Conservation (phyloP, 2,797 vertebrate species). For the Microcaecilia unicolor region DNA sequence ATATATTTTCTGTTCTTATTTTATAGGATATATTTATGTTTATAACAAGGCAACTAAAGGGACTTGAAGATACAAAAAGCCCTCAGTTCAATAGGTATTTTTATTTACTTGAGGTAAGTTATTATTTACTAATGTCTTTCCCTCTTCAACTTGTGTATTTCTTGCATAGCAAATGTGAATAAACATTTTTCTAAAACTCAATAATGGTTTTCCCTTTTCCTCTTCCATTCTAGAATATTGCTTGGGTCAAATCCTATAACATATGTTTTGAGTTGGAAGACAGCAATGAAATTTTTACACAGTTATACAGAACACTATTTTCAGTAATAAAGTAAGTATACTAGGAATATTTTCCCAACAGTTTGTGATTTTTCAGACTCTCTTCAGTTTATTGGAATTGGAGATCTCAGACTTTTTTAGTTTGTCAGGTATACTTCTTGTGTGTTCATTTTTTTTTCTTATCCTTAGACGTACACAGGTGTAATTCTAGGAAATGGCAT, state of each 20-base stretch:
- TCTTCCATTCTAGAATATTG: conserved; percentile 74
- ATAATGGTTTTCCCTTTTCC: background rate
- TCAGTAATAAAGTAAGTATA: conserved; percentile 95
- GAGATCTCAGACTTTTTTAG: too few species aligned
- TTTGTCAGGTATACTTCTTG: too few species aligned
- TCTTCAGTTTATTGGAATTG: too few species aligned
- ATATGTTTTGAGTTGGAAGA: conserved; percentile 98
- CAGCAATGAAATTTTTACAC: conserved; percentile 97
- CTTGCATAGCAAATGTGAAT: too few species aligned
- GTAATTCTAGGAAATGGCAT: too few species aligned
- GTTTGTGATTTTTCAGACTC: too few species aligned
- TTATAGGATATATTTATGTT: conserved; percentile 98
- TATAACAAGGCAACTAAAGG: conserved; percentile 94
- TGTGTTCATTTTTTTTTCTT: too few species aligned
- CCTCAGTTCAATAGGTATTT: conserved; percentile 98
- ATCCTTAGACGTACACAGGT: too few species aligned
- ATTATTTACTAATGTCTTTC: background rate
- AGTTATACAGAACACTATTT: conserved; percentile 91
- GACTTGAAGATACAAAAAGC: conserved; percentile 94
- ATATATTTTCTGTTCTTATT: background rate
- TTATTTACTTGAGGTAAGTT: conserved; percentile 89
- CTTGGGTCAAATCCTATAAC: conserved; percentile 98
- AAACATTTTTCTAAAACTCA: conserved; percentile 1
- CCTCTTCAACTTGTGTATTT: background rate
- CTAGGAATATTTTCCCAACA: too few species aligned